Evolutionary conservation across 2,797 vertebrate genomes (phyloP), one percentile per base, ranked within the genome.

Genomic region (Babyrousa celebensis): DNA sequence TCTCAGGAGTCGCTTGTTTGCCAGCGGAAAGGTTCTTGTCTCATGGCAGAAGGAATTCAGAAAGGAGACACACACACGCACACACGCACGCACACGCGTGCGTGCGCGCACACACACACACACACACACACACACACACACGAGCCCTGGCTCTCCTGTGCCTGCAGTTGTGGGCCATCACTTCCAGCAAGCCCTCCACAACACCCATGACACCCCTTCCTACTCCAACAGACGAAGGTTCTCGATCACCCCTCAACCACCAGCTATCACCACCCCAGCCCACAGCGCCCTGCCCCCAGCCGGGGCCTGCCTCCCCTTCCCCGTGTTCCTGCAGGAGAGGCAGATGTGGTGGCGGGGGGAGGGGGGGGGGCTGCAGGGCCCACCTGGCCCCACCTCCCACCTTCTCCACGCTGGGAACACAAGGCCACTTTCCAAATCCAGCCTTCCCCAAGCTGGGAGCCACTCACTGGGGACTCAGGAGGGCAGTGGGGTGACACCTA

Each of bases 331-430:
- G 43, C 85, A 15, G 25, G 20, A 29, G 43, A 63, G 4, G 0
- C 0, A 1, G 58, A 56, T 65, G 12, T 8, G 0, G 72, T 27
- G 25, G 43, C 1, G 15, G 25, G 43, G 43, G 56, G 16, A 58
- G 56, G 17, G n/a, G n/a, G n/a, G n/a, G n/a, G 56, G 67, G 43
- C 36, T 0, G 36, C 36, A 36, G 36, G 36, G 36, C 70, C 56
- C n/a, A 1, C 16, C 27, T 0, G 60, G 54, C 27, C n/a, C 74
- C 36, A 1, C 1, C 0, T 1, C 48, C 74, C 52, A 8, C 11
- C 3, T 15, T 40, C 27, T 40, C 9, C 17, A 0, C 0, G 1
- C 4, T 0, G 1, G 54, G 67, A 36, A 5, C n/a, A 17, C 16
- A 16, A 58, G 14, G 4, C 32, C 3, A 1, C 29, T 79, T 32